Conservation (phyloP, 2,113 vertebrate genomes). For the Petromus typicus region DNA sequence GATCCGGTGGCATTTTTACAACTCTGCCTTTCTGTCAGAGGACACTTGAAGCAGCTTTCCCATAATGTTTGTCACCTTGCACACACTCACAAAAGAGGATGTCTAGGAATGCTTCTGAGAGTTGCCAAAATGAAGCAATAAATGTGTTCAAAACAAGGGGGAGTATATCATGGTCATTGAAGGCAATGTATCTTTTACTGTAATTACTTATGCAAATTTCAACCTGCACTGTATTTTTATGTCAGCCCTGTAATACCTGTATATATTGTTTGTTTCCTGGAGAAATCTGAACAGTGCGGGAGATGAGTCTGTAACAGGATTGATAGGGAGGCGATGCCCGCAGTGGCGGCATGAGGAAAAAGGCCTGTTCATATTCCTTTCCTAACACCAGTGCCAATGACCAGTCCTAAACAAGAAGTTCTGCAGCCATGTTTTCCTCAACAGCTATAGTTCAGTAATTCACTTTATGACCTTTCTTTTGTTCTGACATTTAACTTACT, state of each 20-base stretch:
- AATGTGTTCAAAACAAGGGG: neutral
- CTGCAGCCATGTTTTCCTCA: neutral
- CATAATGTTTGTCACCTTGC: neutral
- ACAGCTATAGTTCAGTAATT: neutral
- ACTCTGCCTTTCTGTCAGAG: neutral
- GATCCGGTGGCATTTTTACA: neutral
- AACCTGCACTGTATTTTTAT: neutral
- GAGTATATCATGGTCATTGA: neutral
- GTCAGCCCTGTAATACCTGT: neutral
- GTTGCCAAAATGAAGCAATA: neutral
- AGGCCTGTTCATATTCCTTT: slow-evolving; percentile 37
- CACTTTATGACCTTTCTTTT: neutral
- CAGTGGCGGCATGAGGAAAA: neutral
- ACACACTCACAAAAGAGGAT: neutral
- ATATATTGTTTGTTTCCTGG: slow-evolving; percentile 13
- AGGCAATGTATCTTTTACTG: neutral
- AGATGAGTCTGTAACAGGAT: neutral
- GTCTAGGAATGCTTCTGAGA: neutral
- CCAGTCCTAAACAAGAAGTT: neutral
- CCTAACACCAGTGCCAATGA: neutral
- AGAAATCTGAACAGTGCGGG: neutral
- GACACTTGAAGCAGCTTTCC: neutral
- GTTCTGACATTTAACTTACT: neutral
- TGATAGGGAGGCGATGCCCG: neutral
- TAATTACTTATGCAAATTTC: neutral